These are phyloP conservation scores for Rhynchopsitta pachyrhyncha DNA, from an alignment of 2,113 vertebrate species.

Conservation along the genomic window DNA sequence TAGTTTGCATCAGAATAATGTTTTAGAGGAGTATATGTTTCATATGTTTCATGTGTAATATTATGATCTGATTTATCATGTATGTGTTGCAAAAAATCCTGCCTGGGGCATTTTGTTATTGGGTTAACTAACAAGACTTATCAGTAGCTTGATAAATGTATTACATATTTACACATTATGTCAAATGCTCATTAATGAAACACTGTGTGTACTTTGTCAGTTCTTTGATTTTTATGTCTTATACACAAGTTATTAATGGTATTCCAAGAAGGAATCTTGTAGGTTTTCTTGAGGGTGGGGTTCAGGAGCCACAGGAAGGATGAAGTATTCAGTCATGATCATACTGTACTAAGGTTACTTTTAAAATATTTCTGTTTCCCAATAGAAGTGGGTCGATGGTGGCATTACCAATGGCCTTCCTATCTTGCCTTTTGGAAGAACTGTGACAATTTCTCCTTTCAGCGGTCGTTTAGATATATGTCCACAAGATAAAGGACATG, in stretches of 20 bases:
- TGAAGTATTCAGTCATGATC: not conserved
- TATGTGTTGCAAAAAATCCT: not conserved
- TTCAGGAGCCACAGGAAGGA: not conserved
- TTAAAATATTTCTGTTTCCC: not conserved
- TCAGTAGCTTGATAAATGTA: not conserved
- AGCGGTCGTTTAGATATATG: conserved; percentile 83
- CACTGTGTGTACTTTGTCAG: not conserved
- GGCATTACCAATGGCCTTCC: conserved; percentile 89
- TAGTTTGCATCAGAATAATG: not conserved
- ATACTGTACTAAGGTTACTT: not conserved
- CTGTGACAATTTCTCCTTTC: conserved; percentile 88
- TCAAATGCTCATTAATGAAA: not conserved
- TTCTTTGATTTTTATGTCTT: not conserved
- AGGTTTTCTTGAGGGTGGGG: not conserved
- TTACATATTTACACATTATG: not conserved
- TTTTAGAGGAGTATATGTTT: not conserved
- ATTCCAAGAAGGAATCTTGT: not conserved
- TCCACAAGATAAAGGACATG: conserved; percentile 76
- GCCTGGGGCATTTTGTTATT: not conserved
- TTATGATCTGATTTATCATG: not conserved
- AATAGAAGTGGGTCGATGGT: conserved; percentile 89
- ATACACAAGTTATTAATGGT: not conserved
- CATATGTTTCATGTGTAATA: not conserved
- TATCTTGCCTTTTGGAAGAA: conserved; percentile 81
- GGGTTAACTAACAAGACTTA: not conserved